Evolutionary conservation across 2,113 vertebrate genomes (phyloP).

Genomic region (Nestor notabilis): DNA sequence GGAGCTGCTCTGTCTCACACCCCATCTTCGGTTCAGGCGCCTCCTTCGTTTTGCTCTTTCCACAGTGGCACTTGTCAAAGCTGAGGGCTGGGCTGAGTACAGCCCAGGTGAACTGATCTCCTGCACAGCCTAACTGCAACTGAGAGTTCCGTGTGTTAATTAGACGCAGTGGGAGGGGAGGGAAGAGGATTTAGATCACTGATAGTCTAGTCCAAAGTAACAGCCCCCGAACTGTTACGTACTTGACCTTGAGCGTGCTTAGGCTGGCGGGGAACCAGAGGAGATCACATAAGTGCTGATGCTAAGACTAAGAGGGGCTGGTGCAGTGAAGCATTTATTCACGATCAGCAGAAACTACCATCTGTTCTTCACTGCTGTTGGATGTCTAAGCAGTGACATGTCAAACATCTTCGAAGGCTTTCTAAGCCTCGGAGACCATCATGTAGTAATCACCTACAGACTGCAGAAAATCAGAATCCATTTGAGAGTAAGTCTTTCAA

Average conservation of each 20-base stretch:
- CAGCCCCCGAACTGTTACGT: neutral
- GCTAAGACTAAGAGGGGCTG: neutral
- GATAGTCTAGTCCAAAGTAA: neutral
- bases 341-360: neutral
- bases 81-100: neutral
- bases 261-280: neutral
- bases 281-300: accelerated
- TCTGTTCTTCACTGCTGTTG: neutral
- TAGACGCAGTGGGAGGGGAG: neutral
- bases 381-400: neutral
- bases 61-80: accelerated
- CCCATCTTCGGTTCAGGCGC: accelerated
- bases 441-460: accelerated
- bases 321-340: accelerated
- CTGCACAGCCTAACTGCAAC: neutral
- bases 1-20: accelerated
- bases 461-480: neutral
- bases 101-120: neutral
- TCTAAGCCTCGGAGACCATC: neutral
- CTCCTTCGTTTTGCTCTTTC: neutral
- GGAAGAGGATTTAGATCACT: neutral
- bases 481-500: neutral
- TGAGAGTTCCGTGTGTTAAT: neutral
- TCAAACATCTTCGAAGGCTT: neutral
- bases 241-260: neutral